Percentiles rank a stretch among this genome's conserved stretches.
These are phyloP conservation scores for Marronus borbonicus DNA, from an alignment of 2,888 invertebrate species.

Conservation along the genomic window DNA sequence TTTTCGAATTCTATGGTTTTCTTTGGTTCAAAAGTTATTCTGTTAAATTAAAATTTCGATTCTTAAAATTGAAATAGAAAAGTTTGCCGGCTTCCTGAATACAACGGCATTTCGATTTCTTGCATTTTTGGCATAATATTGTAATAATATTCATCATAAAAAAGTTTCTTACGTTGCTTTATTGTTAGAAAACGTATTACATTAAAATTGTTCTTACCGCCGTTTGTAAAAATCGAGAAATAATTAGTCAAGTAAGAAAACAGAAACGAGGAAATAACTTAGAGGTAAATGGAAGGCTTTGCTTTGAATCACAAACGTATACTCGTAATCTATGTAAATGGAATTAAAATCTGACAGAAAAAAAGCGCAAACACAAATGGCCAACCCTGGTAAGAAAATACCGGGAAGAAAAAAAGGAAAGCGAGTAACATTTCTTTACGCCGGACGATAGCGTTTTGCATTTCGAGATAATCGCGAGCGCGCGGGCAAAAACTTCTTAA, in stretches of 20 bases:
- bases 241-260: neutral
- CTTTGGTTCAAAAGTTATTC: too few relatives aligned
- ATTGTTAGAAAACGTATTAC: too few relatives aligned
- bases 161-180: too few relatives aligned
- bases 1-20: too few relatives aligned
- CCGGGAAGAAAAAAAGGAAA: conserved; percentile 10
- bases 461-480: conserved; percentile 34
- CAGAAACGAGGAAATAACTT: neutral
- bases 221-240: neutral
- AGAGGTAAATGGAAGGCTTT: conserved; percentile 20
- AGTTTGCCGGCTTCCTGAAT: too few relatives aligned
- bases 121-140: too few relatives aligned
- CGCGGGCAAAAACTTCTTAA: conserved; percentile 35
- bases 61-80: too few relatives aligned
- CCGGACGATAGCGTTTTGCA: conserved; percentile 27
- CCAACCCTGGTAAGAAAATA: conserved; percentile 22
- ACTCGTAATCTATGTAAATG: conserved; percentile 42
- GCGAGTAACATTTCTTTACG: conserved; percentile 9
- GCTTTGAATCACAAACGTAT: conserved; percentile 25
- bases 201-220: too few relatives aligned
- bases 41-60: too few relatives aligned
- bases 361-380: conserved; percentile 15
- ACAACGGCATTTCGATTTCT: too few relatives aligned
- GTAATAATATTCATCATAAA: too few relatives aligned
- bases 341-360: conserved; percentile 36